Evolutionary conservation across 2,888 invertebrate genomes (phyloP).

Genomic region (Orthonychiurus folsomi): DNA sequence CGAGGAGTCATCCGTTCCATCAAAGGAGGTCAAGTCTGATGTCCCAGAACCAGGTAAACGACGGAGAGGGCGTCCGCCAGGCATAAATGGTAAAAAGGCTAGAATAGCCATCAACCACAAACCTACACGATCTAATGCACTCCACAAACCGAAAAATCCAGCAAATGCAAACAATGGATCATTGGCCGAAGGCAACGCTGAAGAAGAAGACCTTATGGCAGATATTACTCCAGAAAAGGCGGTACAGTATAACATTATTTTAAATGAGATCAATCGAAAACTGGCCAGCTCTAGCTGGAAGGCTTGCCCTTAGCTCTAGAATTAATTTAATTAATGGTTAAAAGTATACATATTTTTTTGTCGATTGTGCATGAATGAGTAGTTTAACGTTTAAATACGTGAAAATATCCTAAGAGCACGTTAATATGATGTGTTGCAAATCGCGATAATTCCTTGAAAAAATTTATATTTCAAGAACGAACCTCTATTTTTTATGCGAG

Average conservation of each 20-base stretch:
- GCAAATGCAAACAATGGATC: not conserved
- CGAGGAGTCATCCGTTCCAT: not conserved
- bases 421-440: too few relatives aligned
- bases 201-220: conserved; percentile 51
- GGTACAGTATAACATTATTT: conserved; percentile 61
- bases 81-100: conserved; percentile 14
- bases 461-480: too few relatives aligned
- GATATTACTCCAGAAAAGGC: conserved; percentile 57
- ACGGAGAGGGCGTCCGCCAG: conserved; percentile 19
- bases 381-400: too few relatives aligned
- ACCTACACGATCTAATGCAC: not conserved
- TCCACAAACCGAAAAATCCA: not conserved
- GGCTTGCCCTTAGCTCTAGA: conserved; percentile 42
- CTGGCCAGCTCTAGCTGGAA: conserved; percentile 65
- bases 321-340: too few relatives aligned
- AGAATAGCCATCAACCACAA: conserved; percentile 13
- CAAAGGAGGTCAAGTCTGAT: not conserved
- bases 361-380: too few relatives aligned
- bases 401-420: too few relatives aligned
- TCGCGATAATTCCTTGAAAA: too few relatives aligned
- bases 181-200: conserved; percentile 40
- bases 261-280: conserved; percentile 71
- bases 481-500: too few relatives aligned
- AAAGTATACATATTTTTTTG: too few relatives aligned
- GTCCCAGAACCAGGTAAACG: conserved; percentile 10